Base-by-base conservation (phyloP, 37 sponge, comb jelly and placozoan species). In the Ephydatia muelleri region DNA sequence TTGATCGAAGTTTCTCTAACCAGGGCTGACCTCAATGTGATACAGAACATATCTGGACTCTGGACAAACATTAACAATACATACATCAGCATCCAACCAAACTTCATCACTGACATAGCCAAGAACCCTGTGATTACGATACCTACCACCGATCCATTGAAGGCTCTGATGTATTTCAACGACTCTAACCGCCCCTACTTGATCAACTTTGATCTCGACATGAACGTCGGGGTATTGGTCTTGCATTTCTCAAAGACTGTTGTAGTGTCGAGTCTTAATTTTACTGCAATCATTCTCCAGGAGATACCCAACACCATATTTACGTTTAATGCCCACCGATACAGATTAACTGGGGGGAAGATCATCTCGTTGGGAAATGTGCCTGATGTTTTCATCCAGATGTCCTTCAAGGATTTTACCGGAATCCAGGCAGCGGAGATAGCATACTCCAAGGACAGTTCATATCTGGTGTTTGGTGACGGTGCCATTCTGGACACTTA, bases 231-330 rank as follows among this genome's bases (percentile, higher is more conserved):
- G 48, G 73, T 81, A 22, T 73, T 97, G 5, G 76, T 87, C 29
- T 83, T 97, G 12, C 78, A 82, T 31, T 97, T 97, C 84, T 90
- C 91, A n/a, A 94, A 97, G 72, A 97, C 97, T 0, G 72, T 97
- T 37, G 89, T 92, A 66, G 85, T 89, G 29, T 76, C 91, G 8
- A 89, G 89, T 5, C 85, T 97, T 27, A 76, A 83, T 37, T 84
- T 88, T 35, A 22, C 85, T 16, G 76, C 77, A 34, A 67, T 95
- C 68, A 81, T 86, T 0, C 74, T 95, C 16, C 93, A 95, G 71
- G 81, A 91, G 11, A 77, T 87, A 9, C 84, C 90, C 16, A 86
- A 85, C 85, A 88, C 85, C 14, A 69, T 72, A 25, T 82, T 87
- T 16, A 84, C 89, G 22, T 66, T 77, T 27, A 68, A 75, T 9